Conservation (phyloP, 2,888 invertebrate species). For the Synanthedon myopaeformis region DNA sequence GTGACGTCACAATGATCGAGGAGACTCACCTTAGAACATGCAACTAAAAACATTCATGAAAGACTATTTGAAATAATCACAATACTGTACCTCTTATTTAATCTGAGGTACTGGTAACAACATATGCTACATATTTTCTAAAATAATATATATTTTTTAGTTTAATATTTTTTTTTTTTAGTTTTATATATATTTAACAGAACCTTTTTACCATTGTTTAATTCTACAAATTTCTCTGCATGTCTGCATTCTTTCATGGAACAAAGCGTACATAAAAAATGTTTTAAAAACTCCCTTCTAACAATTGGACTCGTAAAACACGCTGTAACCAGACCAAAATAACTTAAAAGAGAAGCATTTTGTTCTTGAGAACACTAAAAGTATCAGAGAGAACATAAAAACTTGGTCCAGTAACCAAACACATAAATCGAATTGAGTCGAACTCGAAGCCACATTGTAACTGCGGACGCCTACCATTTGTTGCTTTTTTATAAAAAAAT, state of each 20-base stretch:
- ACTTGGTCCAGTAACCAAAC: slow-evolving; percentile 24
- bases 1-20: too few species aligned
- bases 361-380: slow-evolving; percentile 20
- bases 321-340: slow-evolving; percentile 10
- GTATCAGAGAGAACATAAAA: slow-evolving; percentile 24
- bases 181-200: too few species aligned
- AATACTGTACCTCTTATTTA: too few species aligned
- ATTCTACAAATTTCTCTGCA: neutral
- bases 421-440: slow-evolving; percentile 26
- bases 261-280: neutral
- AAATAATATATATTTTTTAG: too few species aligned
- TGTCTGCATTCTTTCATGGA: neutral
- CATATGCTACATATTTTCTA: too few species aligned
- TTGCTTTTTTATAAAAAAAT: neutral
- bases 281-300: neutral
- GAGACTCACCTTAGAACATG: too few species aligned
- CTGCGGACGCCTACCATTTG: neutral
- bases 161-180: too few species aligned
- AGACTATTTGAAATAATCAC: too few species aligned
- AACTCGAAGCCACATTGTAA: slow-evolving; percentile 6
- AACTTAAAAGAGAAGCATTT: slow-evolving; percentile 17
- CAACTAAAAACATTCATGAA: too few species aligned
- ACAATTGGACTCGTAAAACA: slow-evolving; percentile 2
- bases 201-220: neutral
- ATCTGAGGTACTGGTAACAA: too few species aligned